phyloP scores from a whole-genome alignment of 2,113 vertebrate genomes.

The Lucifuga dentata region DNA sequence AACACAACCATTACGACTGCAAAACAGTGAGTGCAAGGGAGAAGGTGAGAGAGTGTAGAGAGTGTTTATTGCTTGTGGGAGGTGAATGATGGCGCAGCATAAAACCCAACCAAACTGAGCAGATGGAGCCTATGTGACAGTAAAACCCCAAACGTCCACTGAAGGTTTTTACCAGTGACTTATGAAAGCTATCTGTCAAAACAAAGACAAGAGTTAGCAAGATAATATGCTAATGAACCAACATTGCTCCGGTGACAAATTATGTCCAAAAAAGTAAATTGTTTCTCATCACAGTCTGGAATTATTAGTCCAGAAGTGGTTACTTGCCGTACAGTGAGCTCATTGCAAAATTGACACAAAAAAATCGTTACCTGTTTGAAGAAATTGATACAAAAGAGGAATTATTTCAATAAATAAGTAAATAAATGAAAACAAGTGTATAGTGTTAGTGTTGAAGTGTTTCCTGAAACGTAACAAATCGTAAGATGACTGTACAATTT shows the following conservation, averaged over 20 bases:
- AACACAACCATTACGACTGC: conserved; percentile 60
- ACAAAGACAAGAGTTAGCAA: conserved; percentile 80
- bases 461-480: no score
- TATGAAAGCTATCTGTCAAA: conserved; percentile 87
- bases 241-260: conserved; percentile 75
- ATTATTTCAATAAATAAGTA: conserved; percentile 14
- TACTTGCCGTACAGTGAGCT: conserved; percentile 33
- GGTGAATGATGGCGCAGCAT: conserved; percentile 83
- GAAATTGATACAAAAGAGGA: not conserved
- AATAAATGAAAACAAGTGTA: no score
- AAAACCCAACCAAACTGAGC: conserved; percentile 80
- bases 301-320: conserved; percentile 54
- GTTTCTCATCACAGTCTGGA: conserved; percentile 67
- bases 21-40: conserved; percentile 36
- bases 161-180: conserved; percentile 83
- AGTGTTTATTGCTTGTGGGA: conserved; percentile 84
- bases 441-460: no score
- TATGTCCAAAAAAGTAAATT: conserved; percentile 77
- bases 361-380: conserved; percentile 29
- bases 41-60: conserved; percentile 51
- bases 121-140: conserved; percentile 86
- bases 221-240: conserved; percentile 84
- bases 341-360: conserved; percentile 15
- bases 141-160: conserved; percentile 84
- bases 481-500: no score